Base-by-base conservation (phyloP, 1,140 invertebrate genomes). In the Drosophila bipectinata region DNA sequence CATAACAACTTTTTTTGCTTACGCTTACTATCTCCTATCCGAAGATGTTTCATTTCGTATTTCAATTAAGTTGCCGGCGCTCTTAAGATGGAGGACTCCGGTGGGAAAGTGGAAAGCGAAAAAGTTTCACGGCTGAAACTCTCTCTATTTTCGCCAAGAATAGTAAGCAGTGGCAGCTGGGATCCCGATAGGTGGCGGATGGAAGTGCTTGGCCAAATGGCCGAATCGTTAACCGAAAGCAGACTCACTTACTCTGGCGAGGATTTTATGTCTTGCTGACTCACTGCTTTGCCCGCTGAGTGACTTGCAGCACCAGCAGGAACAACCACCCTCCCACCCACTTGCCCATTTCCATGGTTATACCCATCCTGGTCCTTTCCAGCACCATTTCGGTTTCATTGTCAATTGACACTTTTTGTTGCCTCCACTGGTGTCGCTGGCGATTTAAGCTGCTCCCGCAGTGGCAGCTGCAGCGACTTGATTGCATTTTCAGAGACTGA, bases 391-490 rank as follows among this genome's bases (percentile, higher is more conserved):
- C 59, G 75, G 73, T 72, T 77, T 77, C 75, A 77, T 77, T 77
- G 73, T 77, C 75, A 77, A 77, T 77, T 77, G 75, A 77, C 75
- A 77, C 75, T 77, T 77, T 77, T 75, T 75, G 60, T 75, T 75
- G 71, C 41, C 72, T 28, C 9, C 54, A 28, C 41, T 56, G 54
- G 61, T 77, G 72, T 68, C 72, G 72, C 73, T 28, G 30, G 72
- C 74, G 72, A 75, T 75, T 75, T 66, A 56, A 69, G 73, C 74
- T 77, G 44, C 41, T 18, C 41, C 41, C n/a, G 64, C 62, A 68
- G 62, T 5, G 37, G 59, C 59, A 54, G 59, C 64, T 55, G 49
- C 66, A 48, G 32, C 58, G 55, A 69, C 75, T 71, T 77, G 62
- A 71, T 77, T 77, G 64, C 66, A 77, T 72, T 77, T 75, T 75